phyloP scores from a whole-genome alignment of 2,797 vertebrate species.

The Pangasius sanitwongsei region DNA sequence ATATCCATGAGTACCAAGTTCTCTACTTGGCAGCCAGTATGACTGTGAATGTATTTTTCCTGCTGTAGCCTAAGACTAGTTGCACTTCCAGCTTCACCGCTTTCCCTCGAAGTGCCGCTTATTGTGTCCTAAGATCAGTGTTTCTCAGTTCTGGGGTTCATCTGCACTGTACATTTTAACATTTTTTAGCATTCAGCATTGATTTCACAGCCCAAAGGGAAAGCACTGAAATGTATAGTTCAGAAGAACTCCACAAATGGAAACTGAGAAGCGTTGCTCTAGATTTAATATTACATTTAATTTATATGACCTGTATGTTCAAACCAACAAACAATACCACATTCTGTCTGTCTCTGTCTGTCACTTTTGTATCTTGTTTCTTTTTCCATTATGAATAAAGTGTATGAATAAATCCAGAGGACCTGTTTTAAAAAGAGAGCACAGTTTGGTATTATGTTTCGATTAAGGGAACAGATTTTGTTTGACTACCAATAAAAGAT shows the following conservation, averaged over 20 bases:
- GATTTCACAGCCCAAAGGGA: neutral
- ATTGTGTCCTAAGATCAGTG: neutral
- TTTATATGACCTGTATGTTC: neutral
- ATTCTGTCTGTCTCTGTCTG: neutral
- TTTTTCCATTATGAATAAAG: conserved; percentile 10
- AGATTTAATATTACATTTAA: neutral
- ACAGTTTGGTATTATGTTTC: conserved; percentile 1
- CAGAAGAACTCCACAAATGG: neutral
- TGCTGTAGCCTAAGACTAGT: neutral
- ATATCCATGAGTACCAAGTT: neutral
- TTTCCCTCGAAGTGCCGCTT: neutral
- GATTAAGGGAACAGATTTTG: neutral
- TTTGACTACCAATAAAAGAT: conserved; percentile 5
- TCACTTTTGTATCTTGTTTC: neutral
- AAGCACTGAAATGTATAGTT: neutral
- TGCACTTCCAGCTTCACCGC: neutral
- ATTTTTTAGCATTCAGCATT: neutral
- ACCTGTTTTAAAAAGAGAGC: neutral
- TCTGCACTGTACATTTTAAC: neutral
- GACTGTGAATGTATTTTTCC: neutral
- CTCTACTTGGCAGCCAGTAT: conserved; percentile 12
- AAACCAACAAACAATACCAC: neutral
- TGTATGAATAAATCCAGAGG: conserved; percentile 11
- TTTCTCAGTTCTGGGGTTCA: neutral
- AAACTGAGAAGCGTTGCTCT: neutral